Base-by-base conservation (phyloP, 2,888 invertebrate species). In the Physocephala rufipes region DNA sequence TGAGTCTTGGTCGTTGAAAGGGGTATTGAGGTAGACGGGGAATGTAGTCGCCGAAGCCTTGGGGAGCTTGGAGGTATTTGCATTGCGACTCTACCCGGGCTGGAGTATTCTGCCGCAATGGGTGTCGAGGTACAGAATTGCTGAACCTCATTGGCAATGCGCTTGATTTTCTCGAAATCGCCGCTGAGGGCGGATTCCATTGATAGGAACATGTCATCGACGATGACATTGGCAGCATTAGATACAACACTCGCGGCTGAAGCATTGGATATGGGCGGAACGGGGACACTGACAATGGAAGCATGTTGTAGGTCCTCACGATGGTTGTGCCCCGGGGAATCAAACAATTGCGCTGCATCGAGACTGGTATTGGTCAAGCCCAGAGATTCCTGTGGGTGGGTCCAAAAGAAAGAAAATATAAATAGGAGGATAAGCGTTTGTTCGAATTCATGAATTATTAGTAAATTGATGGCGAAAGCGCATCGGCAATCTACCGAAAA, bases 151-250 rank as follows among this genome's bases (percentile, higher is more conserved):
- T 91, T 92, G 45, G 94, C 93, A 86, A 95, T 93, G 79, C 93
- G 89, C 82, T 94, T 94, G 73, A 95, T 87, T 82, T 94, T 94
- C 82, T 95, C 95, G 80, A 93, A 94, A 81, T 95, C 95, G 76
- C 93, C 94, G 0, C 93, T 92, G 78, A 86, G 86, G 64, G 86
- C 85, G 72, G 84, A 82, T 78, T 86, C 86, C 72, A 86, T 78
- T 70, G 86, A 85, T 79, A 86, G 86, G 84, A 86, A 86, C 85
- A 86, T 86, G 71, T 86, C 86, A 74, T 86, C 86, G 73, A 86
- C 86, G 75, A 85, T 84, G 51, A 86, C 84, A 75, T 80, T 84
- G 75, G 82, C 75, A 36, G 79, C 74, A 64, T 74, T 70, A 26
- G 74, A 63, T 58, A 68, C 61, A 64, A 72, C 71, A 67, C 43